Conservation (phyloP, 2,113 vertebrate genomes). For the Heteronetta atricapilla region DNA sequence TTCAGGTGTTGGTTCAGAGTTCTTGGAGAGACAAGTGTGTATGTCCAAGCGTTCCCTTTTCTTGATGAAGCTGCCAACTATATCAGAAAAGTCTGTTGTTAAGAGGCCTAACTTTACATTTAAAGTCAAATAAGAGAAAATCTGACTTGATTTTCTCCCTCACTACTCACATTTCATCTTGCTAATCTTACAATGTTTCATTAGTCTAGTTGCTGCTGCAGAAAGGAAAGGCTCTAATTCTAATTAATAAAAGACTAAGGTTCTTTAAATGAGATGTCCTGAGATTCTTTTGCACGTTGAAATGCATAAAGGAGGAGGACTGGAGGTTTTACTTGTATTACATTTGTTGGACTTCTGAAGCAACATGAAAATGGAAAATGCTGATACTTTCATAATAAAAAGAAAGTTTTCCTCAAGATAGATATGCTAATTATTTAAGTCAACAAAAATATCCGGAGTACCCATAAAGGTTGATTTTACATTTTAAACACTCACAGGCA, state of each 20-base stretch:
- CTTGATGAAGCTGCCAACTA: not conserved
- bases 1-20: not conserved
- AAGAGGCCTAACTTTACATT: not conserved
- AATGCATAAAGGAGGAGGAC: not conserved
- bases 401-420: not conserved
- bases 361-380: not conserved
- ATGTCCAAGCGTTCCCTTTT: not conserved
- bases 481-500: slow-evolving; percentile 7
- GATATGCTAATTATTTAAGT: slow-evolving; percentile 38
- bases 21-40: not conserved
- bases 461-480: slow-evolving; percentile 25
- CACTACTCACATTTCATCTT: not conserved
- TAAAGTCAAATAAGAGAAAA: not conserved
- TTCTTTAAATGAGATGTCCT: not conserved
- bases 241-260: not conserved
- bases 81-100: not conserved
- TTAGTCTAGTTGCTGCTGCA: not conserved
- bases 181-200: not conserved
- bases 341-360: not conserved
- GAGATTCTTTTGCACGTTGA: not conserved
- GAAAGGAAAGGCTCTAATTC: not conserved
- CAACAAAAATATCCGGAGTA: slow-evolving; percentile 26
- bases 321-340: not conserved
- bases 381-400: not conserved
- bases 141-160: not conserved